phyloP scores from a whole-genome alignment of 2,113 vertebrate genomes.

The Passer montanus region DNA sequence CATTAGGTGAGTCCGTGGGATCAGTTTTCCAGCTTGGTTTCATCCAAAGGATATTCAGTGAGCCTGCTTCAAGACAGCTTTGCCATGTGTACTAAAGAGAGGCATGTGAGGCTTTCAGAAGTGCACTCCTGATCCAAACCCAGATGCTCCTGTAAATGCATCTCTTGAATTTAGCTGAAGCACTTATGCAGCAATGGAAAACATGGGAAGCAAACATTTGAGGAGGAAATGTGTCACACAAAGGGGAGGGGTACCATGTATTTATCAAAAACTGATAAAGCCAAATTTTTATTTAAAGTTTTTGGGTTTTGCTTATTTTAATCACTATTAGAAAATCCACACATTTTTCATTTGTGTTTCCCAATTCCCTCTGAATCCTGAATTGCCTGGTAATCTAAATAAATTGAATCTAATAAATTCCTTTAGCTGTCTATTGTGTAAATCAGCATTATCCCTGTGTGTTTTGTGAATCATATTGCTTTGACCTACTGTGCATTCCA shows the following conservation, averaged over 20 bases:
- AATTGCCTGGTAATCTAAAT: neutral
- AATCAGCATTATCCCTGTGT: neutral
- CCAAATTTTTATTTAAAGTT: neutral
- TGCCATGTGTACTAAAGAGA: neutral
- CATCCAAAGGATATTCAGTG: neutral
- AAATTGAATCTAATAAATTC: neutral
- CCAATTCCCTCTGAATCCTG: neutral
- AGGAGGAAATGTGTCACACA: neutral
- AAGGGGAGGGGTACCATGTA: neutral
- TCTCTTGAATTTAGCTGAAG: neutral
- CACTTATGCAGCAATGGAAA: neutral
- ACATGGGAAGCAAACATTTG: neutral
- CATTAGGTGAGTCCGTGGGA: neutral
- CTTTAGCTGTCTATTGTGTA: neutral
- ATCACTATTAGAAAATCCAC: neutral
- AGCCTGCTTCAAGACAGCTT: neutral
- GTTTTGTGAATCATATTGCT: neutral
- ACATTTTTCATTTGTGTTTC: neutral
- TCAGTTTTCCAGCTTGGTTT: neutral
- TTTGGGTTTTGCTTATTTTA: neutral
- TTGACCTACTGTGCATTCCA: neutral
- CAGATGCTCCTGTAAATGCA: rapidly evolving
- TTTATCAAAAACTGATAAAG: neutral
- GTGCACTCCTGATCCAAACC: neutral
- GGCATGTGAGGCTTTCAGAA: neutral